Conservation (phyloP, 2,113 vertebrate species). For the Tursiops truncatus region DNA sequence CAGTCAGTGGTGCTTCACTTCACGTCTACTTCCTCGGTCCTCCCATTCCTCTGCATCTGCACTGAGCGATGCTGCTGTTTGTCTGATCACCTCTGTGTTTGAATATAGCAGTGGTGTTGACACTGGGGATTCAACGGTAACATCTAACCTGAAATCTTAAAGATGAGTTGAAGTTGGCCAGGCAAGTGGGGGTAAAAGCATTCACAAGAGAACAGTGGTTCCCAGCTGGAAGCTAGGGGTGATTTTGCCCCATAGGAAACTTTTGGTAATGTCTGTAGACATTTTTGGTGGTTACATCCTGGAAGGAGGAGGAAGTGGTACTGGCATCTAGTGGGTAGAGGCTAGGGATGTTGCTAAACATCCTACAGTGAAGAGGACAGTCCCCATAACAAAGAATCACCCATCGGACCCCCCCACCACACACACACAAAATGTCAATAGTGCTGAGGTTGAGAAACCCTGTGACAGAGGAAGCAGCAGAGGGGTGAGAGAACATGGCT, state of each 20-base stretch:
- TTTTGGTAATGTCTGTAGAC: not conserved
- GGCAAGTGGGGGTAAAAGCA: not conserved
- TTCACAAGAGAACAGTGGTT: not conserved
- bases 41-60: rapidly evolving
- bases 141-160: not conserved
- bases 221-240: not conserved
- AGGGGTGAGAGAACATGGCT: not conserved
- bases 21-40: rapidly evolving
- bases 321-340: not conserved
- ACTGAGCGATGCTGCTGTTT: rapidly evolving
- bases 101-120: not conserved
- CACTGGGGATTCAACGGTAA: too few species aligned
- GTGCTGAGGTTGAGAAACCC: not conserved
- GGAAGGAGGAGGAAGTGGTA: not conserved
- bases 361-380: not conserved
- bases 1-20: rapidly evolving
- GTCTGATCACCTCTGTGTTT: not conserved
- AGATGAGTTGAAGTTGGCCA: not conserved
- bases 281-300: not conserved
- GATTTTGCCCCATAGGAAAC: not conserved
- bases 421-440: too few species aligned
- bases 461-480: not conserved
- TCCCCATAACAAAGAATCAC: not conserved
- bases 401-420: too few species aligned
- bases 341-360: not conserved